Evolutionary conservation across 2,797 vertebrate species (phyloP), one percentile per base, ranked within the genome.

Genomic region (Staurois parvus): DNA sequence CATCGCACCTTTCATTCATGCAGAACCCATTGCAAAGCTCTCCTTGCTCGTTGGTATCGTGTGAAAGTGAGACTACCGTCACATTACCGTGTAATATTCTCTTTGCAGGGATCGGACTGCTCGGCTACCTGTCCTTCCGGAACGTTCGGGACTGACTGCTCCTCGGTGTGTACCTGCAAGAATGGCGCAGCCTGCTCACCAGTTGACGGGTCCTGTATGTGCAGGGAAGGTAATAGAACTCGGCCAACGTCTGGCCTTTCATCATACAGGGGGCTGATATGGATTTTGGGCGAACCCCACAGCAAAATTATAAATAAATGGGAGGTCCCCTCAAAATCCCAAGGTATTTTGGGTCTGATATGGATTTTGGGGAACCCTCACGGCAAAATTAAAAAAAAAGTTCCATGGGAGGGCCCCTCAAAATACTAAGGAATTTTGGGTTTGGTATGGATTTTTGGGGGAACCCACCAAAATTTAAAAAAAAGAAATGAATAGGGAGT

Each of bases 141-240:
- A 81, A 95, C 96, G 59, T 97, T 96, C 0, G 98, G 98, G 37
- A 91, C 94, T 83, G 98, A 96, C 89, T 99, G 98, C 91, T 96
- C 96, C 0, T 98, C 94, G 1, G 89, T 95, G 45, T 99, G 98
- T 85, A 94, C 93, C 91, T 99, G 98, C 92, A 93, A 92, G 87
- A 98, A 99, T 1, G 93, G 94, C 0, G 97, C 95, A 1, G 85
- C 93, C 34, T 99, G 98, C 90, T 98, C 96, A 81, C 96, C 96
- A 0, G 89, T 94, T 66, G 96, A 99, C 2, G 98, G 98, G n/a
- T 96, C 96, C 86, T 99, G 98, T 87, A 90, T 96, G 89, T 99
- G 98, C 94, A 96, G 90, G 91, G 97, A 98, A 95, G 98, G 98
- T 99, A 96, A 86, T 0, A n/a, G 52, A 24, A 21, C 21, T 59